A percentile compares a stretch with the other conserved stretches of the same genome.
These are phyloP conservation scores for Engystomops pustulosus DNA, from an alignment of 2,113 vertebrate species.

Conservation along the genomic window DNA sequence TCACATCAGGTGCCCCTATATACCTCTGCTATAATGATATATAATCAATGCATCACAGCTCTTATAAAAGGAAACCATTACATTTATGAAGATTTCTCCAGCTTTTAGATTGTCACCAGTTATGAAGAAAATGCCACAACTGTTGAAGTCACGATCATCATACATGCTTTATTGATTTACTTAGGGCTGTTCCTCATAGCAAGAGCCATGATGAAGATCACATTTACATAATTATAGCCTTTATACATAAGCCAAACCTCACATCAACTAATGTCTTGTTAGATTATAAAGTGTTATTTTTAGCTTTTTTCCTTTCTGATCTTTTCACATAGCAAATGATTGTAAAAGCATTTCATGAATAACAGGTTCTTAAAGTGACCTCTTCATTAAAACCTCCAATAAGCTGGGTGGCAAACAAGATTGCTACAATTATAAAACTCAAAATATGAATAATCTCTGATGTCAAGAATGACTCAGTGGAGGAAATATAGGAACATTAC, in stretches of 20 bases:
- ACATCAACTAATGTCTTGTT: not conserved
- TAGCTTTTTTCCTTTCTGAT: not conserved
- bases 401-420: not conserved
- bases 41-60: not conserved
- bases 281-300: not conserved
- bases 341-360: not conserved
- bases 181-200: slow-evolving; percentile 1
- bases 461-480: no score
- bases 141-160: not conserved
- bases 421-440: no score
- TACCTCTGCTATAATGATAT: not conserved
- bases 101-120: not conserved
- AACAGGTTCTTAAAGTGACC: not conserved
- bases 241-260: slow-evolving; percentile 3
- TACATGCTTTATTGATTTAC: slow-evolving; percentile 24
- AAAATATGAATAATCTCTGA: no score
- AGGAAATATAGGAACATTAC: no score
- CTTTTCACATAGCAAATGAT: not conserved
- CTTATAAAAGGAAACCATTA: not conserved
- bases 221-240: slow-evolving; percentile 26
- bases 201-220: not conserved
- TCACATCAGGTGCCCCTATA: not conserved
- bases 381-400: not conserved
- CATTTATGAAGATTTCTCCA: not conserved
- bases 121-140: slow-evolving; percentile 1